A percentile compares a stretch with the other conserved stretches of the same genome.
Evolutionary conservation across 2,113 vertebrate species (phyloP).

Genomic region (Parus major): DNA sequence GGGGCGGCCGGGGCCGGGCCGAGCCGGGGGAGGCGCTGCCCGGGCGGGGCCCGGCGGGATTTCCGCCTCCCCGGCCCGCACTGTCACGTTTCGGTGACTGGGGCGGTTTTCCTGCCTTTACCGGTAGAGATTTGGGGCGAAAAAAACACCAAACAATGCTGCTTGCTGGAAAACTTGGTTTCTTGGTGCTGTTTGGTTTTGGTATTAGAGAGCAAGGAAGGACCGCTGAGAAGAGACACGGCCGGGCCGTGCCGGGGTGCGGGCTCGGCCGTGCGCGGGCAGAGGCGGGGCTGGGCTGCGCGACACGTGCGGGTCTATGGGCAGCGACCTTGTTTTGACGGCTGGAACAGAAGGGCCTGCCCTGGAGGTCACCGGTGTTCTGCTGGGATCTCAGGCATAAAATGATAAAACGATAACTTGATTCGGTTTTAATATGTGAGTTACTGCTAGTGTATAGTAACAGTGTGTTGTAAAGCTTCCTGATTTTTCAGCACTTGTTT

Average conservation of each 20-base stretch:
- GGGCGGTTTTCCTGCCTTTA: rapidly evolving
- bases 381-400: neutral
- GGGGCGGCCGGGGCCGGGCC: neutral
- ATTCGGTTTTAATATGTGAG: neutral
- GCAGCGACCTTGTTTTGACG: neutral
- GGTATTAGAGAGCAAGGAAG: neutral
- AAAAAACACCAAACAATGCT: neutral
- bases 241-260: no score
- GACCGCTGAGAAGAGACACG: neutral
- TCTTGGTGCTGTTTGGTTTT: neutral
- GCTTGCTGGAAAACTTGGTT: neutral
- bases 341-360: neutral
- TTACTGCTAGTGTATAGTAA: neutral
- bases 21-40: neutral
- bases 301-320: rapidly evolving
- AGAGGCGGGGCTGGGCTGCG: neutral
- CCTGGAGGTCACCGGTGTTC: rapidly evolving
- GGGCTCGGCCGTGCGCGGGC: neutral
- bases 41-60: neutral
- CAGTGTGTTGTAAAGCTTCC: neutral
- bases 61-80: neutral
- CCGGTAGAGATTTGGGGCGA: rapidly evolving
- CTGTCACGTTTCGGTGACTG: neutral
- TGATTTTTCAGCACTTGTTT: neutral
- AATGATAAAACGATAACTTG: neutral